Evolutionary conservation across 2,113 vertebrate genomes (phyloP).

Genomic region (Rhinichthys klamathensis): DNA sequence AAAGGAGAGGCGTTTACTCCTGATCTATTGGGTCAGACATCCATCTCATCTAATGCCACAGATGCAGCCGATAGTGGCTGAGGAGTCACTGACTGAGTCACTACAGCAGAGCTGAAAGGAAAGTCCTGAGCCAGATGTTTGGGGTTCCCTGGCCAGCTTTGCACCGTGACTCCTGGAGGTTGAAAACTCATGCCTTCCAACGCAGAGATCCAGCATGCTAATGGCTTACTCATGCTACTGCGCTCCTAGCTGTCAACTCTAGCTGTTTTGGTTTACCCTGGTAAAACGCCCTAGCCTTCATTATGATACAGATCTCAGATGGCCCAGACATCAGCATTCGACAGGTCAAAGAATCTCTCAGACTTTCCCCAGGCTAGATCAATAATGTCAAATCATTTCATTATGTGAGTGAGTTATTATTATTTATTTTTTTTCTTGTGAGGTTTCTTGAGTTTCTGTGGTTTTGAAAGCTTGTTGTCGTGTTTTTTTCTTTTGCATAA

Average conservation of each 20-base stretch:
- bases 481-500: background rate
- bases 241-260: background rate
- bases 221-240: slow-evolving; percentile 9
- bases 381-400: slow-evolving; percentile 22
- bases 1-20: slow-evolving; percentile 26
- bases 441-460: slow-evolving; percentile 21
- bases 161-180: slow-evolving; percentile 47
- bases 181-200: slow-evolving; percentile 66
- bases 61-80: slow-evolving; percentile 65
- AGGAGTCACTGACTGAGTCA: slow-evolving; percentile 75
- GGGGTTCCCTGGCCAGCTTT: slow-evolving; percentile 57
- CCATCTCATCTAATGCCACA: slow-evolving; percentile 51
- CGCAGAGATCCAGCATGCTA: slow-evolving; percentile 51
- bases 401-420: background rate
- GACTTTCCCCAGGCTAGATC: slow-evolving; percentile 9
- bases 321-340: background rate
- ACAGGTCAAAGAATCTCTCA: slow-evolving; percentile 27
- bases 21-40: slow-evolving; percentile 54
- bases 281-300: background rate
- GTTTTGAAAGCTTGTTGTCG: slow-evolving; percentile 22
- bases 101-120: slow-evolving; percentile 64
- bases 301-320: slow-evolving; percentile 22
- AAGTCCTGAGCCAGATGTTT: slow-evolving; percentile 58
- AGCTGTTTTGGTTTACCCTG: background rate
- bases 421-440: background rate